Evolutionary conservation across 2,113 vertebrate species (phyloP), one percentile per base, ranked within the genome.

Genomic region (Anolis sagrei): DNA sequence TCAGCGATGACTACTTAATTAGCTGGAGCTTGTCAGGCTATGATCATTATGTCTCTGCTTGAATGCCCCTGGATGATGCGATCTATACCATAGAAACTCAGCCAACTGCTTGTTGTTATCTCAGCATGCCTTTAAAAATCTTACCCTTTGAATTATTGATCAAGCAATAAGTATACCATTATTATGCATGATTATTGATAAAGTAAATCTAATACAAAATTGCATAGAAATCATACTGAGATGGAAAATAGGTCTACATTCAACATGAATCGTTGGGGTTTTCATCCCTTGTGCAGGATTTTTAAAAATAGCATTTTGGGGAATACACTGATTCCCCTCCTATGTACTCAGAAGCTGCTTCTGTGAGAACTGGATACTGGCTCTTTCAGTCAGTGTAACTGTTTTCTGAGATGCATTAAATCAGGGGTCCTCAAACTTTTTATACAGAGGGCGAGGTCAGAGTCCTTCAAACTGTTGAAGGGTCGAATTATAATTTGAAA

Each of bases 1-100:
- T 92, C 93, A 89, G 88, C 95, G 96, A 96, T 97, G 97, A 96
- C 83, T 94, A 95, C 93, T 95, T 95, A 93, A 96, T 96, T 94
- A 94, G 94, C 92, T 91, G 81, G 83, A 88, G 90, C 79, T 88
- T 95, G 92, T 94, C 93, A 94, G 61, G 74, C 82, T 88, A 84
- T 80, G 87, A 91, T 94, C 89, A 92, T 84, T 62, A 76, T 92
- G 25, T 95, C 87, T 95, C 92, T 87, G 82, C 91, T 77, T 92
- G 88, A 91, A 89, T 92, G 92, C 91, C 89, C 73, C 88, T 82
- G 84, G 86, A 92, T 94, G 79, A 91, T 78, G 82, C 91, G 86
- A 96, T 97, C 97, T 97, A 88, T 91, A 91, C 85, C 90, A 93
- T 86, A 92, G 77, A 91, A 91, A 88, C 88, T 61, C 81, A 93